phyloP scores from a whole-genome alignment of 2,113 vertebrate genomes.

The Eonycteris spelaea region DNA sequence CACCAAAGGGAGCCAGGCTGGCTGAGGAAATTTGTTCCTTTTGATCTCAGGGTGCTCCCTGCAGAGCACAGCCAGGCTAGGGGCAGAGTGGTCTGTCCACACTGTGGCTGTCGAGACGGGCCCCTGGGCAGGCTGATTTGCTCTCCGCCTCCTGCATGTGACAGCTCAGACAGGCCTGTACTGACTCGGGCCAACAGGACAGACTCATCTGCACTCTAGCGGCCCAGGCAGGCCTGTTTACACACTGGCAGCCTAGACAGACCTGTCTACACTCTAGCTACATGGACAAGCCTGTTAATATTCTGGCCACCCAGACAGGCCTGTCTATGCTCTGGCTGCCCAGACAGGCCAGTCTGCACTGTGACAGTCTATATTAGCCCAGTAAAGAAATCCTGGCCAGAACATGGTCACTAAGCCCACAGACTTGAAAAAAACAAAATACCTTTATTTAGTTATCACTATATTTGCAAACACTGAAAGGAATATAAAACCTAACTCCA shows the following conservation, averaged over 20 bases:
- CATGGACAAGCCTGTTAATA: neutral
- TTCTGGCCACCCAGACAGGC: neutral
- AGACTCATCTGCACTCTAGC: neutral
- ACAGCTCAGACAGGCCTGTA: neutral
- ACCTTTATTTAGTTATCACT: slow-evolving; percentile 44
- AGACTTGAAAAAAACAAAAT: slow-evolving; percentile 44
- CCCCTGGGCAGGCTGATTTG: neutral
- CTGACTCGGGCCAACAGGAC: neutral
- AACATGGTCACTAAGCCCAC: neutral
- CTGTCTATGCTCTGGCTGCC: neutral
- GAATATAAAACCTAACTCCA: neutral
- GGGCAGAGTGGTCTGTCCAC: neutral
- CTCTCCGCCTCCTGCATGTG: neutral
- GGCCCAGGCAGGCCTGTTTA: neutral
- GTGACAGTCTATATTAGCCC: neutral
- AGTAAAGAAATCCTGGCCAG: neutral
- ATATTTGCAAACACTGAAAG: slow-evolving; percentile 32
- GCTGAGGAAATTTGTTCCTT: neutral
- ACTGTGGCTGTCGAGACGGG: neutral
- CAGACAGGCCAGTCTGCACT: neutral
- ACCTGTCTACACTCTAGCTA: neutral
- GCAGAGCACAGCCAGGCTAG: neutral
- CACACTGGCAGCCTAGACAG: neutral
- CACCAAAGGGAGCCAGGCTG: neutral
- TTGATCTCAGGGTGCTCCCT: neutral